phyloP scores from a whole-genome alignment of 2,113 vertebrate genomes.

The Zeus faber region DNA sequence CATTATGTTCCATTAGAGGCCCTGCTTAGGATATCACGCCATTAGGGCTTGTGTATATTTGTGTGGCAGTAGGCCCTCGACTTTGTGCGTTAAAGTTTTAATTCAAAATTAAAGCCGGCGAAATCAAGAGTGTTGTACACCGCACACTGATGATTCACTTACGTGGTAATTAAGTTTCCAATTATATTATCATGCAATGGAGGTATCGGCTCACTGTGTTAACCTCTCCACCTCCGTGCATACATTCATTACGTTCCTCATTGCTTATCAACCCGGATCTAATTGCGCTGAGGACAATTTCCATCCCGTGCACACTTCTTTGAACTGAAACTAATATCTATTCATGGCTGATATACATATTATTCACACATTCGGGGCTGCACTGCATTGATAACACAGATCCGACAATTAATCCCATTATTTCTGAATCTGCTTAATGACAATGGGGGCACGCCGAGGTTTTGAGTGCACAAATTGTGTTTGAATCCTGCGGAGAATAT shows the following conservation, averaged over 20 bases:
- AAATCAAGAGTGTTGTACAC: constrained; percentile 26
- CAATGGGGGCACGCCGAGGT: background rate
- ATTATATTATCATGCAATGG: constrained; percentile 54
- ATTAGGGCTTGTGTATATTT: constrained; percentile 58
- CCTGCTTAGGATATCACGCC: constrained; percentile 36
- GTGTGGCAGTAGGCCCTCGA: constrained; percentile 32
- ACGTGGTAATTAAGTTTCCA: constrained; percentile 53
- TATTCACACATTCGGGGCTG: background rate
- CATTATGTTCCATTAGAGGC: constrained; percentile 42
- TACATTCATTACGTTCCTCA: constrained; percentile 20
- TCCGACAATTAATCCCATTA: constrained; percentile 4
- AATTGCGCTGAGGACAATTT: constrained; percentile 27
- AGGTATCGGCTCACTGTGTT: constrained; percentile 45
- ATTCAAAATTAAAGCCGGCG: constrained; percentile 51
- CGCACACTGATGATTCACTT: constrained; percentile 46
- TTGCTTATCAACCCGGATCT: constrained; percentile 37
- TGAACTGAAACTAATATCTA: constrained; percentile 10
- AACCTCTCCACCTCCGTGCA: constrained; percentile 38
- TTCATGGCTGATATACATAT: constrained; percentile 1
- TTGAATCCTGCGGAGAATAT: background rate
- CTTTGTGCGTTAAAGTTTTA: constrained; percentile 40
- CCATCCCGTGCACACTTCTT: constrained; percentile 19
- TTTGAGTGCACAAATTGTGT: background rate
- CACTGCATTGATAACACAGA: constrained; percentile 1
- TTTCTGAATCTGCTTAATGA: background rate